Conservation (phyloP, 2,113 vertebrate species). For the Mus pahari region DNA sequence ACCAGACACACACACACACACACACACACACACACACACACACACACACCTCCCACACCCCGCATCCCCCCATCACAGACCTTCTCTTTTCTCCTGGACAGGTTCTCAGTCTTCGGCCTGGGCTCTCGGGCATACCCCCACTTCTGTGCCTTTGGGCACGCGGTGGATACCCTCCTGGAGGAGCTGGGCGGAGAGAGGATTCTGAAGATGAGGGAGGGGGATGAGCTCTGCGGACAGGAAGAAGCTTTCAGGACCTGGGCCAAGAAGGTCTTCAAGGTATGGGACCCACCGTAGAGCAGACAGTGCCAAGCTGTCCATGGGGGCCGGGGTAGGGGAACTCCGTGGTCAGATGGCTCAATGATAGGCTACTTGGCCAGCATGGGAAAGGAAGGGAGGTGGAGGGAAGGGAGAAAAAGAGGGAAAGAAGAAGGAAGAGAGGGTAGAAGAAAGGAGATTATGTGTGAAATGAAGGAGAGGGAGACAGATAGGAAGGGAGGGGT, state of each 20-base stretch:
- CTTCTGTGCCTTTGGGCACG: conserved; percentile 98
- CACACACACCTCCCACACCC: background rate
- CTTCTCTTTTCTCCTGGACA: conserved; percentile 66
- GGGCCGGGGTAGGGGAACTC: background rate
- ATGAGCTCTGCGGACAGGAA: conserved; percentile 98
- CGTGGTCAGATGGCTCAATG: background rate
- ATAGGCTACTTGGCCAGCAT: background rate
- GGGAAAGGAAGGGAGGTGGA: background rate
- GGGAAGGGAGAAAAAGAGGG: background rate
- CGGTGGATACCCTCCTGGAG: conserved; percentile 97
- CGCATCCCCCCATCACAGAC: fast-evolving
- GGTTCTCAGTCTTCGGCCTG: conserved; percentile 98
- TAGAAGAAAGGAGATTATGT: too few relatives aligned
- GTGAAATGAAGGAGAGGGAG: too few relatives aligned
- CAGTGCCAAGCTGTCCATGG: background rate
- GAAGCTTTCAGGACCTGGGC: conserved; percentile 99
- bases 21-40: too few relatives aligned
- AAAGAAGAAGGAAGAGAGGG: background rate
- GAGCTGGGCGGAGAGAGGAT: conserved; percentile 98
- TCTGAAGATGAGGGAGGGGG: conserved; percentile 98
- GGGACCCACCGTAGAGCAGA: fast-evolving
- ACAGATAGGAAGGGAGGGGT: background rate
- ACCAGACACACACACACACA: background rate
- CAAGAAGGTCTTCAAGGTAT: conserved; percentile 99
- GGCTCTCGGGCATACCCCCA: conserved; percentile 98